phyloP scores from a whole-genome alignment of 2,888 invertebrate species.

The Masnerella sp. region DNA sequence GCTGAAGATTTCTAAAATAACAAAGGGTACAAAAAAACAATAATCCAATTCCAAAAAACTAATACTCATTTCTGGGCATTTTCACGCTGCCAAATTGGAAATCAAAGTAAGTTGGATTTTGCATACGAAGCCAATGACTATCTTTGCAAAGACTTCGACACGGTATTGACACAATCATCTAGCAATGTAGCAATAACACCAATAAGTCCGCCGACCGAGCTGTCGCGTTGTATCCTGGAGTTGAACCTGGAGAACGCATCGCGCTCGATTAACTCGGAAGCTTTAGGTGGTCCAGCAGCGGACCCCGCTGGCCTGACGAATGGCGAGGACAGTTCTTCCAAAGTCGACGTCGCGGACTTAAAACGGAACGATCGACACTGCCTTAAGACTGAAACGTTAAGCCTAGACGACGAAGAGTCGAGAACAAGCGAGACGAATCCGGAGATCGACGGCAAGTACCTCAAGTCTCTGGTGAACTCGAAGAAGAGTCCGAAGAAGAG shows the following conservation, averaged over 20 bases:
- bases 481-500: slow-evolving; percentile 70
- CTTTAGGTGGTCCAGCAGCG: not conserved
- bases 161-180: slow-evolving; percentile 80
- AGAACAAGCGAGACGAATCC: slow-evolving; percentile 56
- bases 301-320: too few species aligned
- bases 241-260: slow-evolving; percentile 53
- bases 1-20: too few species aligned
- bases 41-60: too few species aligned
- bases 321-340: slow-evolving; percentile 38
- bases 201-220: slow-evolving; percentile 69
- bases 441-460: slow-evolving; percentile 74
- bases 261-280: slow-evolving; percentile 33
- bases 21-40: too few species aligned
- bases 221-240: slow-evolving; percentile 42
- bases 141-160: slow-evolving; percentile 71
- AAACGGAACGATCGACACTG: slow-evolving; percentile 41
- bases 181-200: slow-evolving; percentile 79
- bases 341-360: slow-evolving; percentile 24
- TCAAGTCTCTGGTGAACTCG: slow-evolving; percentile 72
- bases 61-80: too few species aligned
- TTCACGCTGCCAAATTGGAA: slow-evolving; percentile 64
- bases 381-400: slow-evolving; percentile 50
- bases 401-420: slow-evolving; percentile 13
- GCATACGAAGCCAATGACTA: slow-evolving; percentile 71
- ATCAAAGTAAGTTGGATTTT: slow-evolving; percentile 75